Percentiles rank a stretch among this genome's conserved stretches.
phyloP scores from a whole-genome alignment of 2,888 invertebrate species.

The Acanthopleura granulata region DNA sequence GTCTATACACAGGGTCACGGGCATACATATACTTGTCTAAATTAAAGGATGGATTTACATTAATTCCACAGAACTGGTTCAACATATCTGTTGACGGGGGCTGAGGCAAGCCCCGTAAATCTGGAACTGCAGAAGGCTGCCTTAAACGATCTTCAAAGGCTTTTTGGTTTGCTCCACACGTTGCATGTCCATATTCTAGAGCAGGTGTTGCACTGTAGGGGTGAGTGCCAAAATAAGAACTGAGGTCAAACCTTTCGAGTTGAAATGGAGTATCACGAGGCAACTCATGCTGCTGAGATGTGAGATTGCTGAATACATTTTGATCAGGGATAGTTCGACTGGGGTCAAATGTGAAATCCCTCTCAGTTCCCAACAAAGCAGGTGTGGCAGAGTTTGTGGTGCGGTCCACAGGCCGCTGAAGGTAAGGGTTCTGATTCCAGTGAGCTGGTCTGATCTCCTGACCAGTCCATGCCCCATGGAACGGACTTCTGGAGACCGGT shows the following conservation, averaged over 20 bases:
- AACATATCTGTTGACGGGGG: conserved; percentile 58
- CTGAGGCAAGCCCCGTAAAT: conserved; percentile 60
- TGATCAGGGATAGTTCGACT: conserved; percentile 52
- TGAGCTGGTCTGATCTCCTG: conserved; percentile 58
- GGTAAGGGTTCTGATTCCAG: conserved; percentile 55
- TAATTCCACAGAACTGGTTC: conserved; percentile 48
- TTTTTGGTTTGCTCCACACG: conserved; percentile 52
- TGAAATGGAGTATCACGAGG: conserved; percentile 50
- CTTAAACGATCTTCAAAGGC: conserved; percentile 65
- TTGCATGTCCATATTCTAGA: conserved; percentile 52
- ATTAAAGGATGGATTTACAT: conserved; percentile 59
- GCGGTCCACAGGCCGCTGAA: conserved; percentile 48
- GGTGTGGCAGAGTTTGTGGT: conserved; percentile 49
- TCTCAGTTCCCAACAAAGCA: conserved; percentile 54
- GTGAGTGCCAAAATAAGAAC: conserved; percentile 58
- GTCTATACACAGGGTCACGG: conserved; percentile 62
- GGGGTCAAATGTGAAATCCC: conserved; percentile 63
- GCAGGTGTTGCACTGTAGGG: conserved; percentile 51
- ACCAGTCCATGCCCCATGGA: conserved; percentile 57
- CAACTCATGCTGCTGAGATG: conserved; percentile 52
- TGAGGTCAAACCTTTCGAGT: conserved; percentile 58
- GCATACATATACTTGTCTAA: conserved; percentile 65
- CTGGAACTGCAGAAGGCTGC: conserved; percentile 54
- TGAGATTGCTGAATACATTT: conserved; percentile 55
- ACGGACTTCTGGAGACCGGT: conserved; percentile 57